Conservation (phyloP, 2,797 vertebrate species). For the Botia almorhae region DNA sequence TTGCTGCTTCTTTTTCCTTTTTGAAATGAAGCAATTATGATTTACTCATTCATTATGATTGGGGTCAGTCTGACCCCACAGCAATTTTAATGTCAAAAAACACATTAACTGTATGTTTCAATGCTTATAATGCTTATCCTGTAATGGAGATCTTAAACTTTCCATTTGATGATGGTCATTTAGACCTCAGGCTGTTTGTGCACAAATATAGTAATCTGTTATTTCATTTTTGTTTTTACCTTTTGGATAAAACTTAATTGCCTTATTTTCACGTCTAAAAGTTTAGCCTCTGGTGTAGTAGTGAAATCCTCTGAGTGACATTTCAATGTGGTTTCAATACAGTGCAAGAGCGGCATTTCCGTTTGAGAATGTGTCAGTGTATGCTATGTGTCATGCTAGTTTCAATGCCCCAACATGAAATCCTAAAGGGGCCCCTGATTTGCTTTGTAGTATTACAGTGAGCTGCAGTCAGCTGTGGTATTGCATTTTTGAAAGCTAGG, state of each 20-base stretch:
- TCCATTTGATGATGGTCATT: neutral
- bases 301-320: neutral
- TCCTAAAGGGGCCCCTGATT: neutral
- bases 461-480: slow-evolving; percentile 5
- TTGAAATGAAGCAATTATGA: slow-evolving; percentile 1
- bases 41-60: neutral
- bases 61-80: neutral
- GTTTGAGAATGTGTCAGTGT: neutral
- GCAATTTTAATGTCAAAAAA: slow-evolving; percentile 5
- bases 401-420: neutral
- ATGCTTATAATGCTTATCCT: neutral
- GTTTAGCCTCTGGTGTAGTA: neutral
- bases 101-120: neutral
- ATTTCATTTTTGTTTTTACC: neutral
- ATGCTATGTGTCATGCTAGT: neutral
- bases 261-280: no score
- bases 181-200: neutral
- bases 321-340: neutral
- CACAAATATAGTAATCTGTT: neutral
- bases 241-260: no score
- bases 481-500: slow-evolving; percentile 28
- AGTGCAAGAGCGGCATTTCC: neutral
- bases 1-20: slow-evolving; percentile 4
- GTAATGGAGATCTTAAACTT: neutral
- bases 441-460: neutral